Evolutionary conservation across 1,140 invertebrate genomes (phyloP), one percentile per base, ranked within the genome.

Genomic region (Halesus radiatus): DNA sequence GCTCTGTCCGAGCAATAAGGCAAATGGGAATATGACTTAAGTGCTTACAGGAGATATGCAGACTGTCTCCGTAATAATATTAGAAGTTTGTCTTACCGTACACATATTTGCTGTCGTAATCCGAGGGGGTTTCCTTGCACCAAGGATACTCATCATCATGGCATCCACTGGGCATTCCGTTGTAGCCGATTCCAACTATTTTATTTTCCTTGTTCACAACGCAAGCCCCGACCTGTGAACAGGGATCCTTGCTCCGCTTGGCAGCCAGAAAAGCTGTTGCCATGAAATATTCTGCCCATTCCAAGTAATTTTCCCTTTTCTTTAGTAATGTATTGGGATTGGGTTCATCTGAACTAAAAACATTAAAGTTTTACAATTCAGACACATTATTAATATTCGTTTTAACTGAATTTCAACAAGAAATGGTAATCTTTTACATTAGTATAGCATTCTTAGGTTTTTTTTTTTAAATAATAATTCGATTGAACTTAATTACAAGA

Each of bases 231-330:
- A 98, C 97, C 92, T 98, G 97, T 5, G 94, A 95, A 73, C 87
- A 89, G 0, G 98, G 97, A 92, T 99, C 98, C 91, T 99, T 99
- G 85, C 96, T 98, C 79, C 98, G 91, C 89, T 96, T 94, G 1
- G 97, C 94, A 22, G 95, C 92, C 15, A 98, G 87, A 85, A 97
- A 94, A 6, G 94, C 93, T 4, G 92, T 88, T 0, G 94, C 94
- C 98, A 99, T 99, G 85, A 99, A 99, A 89, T 98, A 98, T 81
- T 99, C 98, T 78, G 94, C 89, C 96, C 96, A 97, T 23, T 86
- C 85, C 13, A 90, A 84, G 72, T 87, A 88, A 75, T 85, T 85
- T 32, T 85, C 74, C 18, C 88, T 84, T 83, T 89, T 37, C 32
- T 37, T 37, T 6, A 37, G 32, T 37, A 37, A 20, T 8, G 53